Conservation (phyloP, 1,140 invertebrate species). For the Drosophila kohkoa region DNA sequence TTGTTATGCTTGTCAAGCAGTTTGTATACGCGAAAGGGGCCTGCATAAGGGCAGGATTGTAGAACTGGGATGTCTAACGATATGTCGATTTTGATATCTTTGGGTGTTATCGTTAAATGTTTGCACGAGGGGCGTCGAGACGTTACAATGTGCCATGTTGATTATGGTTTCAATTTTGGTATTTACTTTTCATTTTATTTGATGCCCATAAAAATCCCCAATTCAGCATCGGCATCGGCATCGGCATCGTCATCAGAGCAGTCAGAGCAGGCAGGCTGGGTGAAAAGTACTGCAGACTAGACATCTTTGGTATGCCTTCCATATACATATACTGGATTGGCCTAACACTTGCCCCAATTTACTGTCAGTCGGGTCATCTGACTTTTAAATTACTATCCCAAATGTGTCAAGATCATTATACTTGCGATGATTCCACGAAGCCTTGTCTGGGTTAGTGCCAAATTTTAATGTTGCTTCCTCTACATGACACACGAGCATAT, state of each 20-base stretch:
- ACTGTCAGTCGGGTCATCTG: conserved; percentile 45
- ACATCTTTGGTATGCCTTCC: conserved; percentile 3
- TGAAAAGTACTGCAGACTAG: conserved; percentile 33
- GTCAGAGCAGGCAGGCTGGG: background rate
- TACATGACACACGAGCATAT: conserved; percentile 4
- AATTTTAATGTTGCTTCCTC: conserved; percentile 21
- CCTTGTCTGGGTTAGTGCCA: conserved; percentile 39
- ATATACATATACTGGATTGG: background rate
- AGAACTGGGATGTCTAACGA: conserved; percentile 58
- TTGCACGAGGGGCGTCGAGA: conserved; percentile 44
- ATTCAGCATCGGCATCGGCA: background rate
- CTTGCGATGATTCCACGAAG: conserved; percentile 61
- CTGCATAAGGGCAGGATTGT: background rate
- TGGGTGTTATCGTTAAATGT: conserved; percentile 82
- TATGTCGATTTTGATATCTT: conserved; percentile 83
- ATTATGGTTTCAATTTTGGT: conserved; percentile 78
- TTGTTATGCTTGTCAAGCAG: conserved; percentile 84
- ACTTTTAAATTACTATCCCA: conserved; percentile 71
- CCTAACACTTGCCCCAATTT: conserved; percentile 9
- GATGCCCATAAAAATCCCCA: conserved; percentile 40
- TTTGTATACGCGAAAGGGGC: conserved; percentile 54
- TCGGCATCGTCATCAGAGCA: too few relatives aligned
- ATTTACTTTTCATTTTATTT: conserved; percentile 74
- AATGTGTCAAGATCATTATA: conserved; percentile 69
- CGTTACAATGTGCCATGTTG: conserved; percentile 65